Percentiles rank a stretch among this genome's conserved stretches.
Conservation (phyloP, 2,113 vertebrate genomes). For the Cyanistes caeruleus region DNA sequence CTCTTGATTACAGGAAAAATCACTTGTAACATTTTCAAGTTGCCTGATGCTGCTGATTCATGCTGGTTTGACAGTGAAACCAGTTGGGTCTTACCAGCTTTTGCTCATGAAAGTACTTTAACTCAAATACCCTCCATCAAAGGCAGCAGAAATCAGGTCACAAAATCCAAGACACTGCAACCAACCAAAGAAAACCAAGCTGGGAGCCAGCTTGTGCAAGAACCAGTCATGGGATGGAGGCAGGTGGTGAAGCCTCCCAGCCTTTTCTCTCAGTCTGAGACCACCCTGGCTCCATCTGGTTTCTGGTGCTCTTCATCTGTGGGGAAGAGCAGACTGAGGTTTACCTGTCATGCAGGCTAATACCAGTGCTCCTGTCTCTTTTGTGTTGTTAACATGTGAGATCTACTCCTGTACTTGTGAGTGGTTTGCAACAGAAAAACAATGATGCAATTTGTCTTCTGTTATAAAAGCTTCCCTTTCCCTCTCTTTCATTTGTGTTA, state of each 20-base stretch:
- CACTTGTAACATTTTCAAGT: neutral
- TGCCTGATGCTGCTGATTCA: neutral
- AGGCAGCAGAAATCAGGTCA: neutral
- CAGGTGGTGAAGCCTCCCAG: accelerated
- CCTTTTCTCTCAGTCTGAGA: neutral
- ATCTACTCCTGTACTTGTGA: neutral
- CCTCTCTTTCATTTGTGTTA: neutral
- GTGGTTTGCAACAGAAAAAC: neutral
- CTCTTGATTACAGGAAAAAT: neutral
- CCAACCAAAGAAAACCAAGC: neutral
- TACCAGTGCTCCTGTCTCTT: neutral
- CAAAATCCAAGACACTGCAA: neutral
- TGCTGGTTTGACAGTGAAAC: neutral
- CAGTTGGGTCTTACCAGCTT: neutral
- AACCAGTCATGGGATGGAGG: neutral
- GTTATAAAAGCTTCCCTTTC: neutral
- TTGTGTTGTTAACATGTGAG: neutral
- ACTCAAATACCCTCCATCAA: no score
- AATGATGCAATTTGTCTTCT: neutral
- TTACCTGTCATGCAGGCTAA: neutral
- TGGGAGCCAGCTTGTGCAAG: neutral
- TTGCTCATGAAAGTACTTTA: no score
- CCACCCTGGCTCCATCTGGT: no score
- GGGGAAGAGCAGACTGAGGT: neutral
- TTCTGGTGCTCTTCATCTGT: neutral